Evolutionary conservation across 2,113 vertebrate species (phyloP), one percentile per base, ranked within the genome.

Genomic region (Pipra filicauda): DNA sequence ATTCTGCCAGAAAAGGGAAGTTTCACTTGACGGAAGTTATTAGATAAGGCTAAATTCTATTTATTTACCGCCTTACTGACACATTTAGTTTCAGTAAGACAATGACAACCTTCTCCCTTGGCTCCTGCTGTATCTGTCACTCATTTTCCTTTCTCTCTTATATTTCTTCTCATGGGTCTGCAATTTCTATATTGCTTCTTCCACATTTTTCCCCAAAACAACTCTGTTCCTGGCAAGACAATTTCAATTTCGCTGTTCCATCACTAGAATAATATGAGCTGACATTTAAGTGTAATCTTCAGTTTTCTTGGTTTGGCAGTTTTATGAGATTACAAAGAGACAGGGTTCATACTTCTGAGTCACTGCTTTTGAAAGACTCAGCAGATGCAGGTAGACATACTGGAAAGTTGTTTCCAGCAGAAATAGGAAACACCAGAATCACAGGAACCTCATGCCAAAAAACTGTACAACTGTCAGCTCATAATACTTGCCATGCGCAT

Each of bases 311-410:
- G 77, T 80, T 62, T 95, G 73, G 54, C 62, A 70, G 86, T 48
- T 77, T 88, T 72, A 69, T 33, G 52, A 91, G 66, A 91, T 88
- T 85, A 88, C 30, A 74, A 79, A 77, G 67, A 96, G 54, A 80
- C 23, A 22, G 23, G 33, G 26, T 35, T 87, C 61, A 69, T 80
- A 39, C 49, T 81, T 93, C 70, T 91, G 91, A 96, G 88, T 93
- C 96, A 96, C 70, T 5, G 46, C 76, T 86, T 71, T 61, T 6
- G 2, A 71, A 82, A 93, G 43, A 43, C 31, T 65, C 62, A 2
- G 15, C 58, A 69, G 69, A 78, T n/a, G 54, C 39, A 89, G 76
- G 85, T 15, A 95, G 90, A 94, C 92, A 90, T 91, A 92, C 64
- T 88, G 72, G 66, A 41, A 93, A 94, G 59, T 51, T 81, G 52